Conservation (phyloP, 2,113 vertebrate species). For the Puffinus mauretanicus region DNA sequence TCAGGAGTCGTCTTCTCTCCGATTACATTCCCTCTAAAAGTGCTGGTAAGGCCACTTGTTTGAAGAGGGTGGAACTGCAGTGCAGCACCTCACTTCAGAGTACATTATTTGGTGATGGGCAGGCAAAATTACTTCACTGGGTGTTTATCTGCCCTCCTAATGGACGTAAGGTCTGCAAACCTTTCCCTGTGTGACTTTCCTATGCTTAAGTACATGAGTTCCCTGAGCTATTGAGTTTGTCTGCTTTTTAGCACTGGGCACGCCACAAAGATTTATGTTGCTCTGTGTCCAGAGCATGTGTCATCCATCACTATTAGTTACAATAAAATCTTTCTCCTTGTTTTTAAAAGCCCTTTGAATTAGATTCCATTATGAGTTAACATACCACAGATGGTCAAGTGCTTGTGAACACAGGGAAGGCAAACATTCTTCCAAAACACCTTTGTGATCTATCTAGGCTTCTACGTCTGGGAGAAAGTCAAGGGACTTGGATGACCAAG, state of each 20-base stretch:
- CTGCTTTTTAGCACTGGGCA: slow-evolving; percentile 34
- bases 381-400: slow-evolving; percentile 43
- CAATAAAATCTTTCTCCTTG: slow-evolving; percentile 70
- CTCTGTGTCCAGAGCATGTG: not conserved
- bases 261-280: slow-evolving; percentile 65
- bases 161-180: slow-evolving; percentile 30
- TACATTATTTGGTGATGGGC: not conserved
- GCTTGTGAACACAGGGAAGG: slow-evolving; percentile 26
- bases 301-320: slow-evolving; percentile 71
- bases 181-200: not conserved
- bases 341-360: slow-evolving; percentile 73
- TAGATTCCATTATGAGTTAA: slow-evolving; percentile 70
- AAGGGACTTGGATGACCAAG: not conserved
- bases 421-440: not conserved
- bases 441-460: not conserved
- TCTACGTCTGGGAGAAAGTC: not conserved
- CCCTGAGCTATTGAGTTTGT: slow-evolving; percentile 14
- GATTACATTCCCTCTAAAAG: not conserved
- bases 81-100: not conserved
- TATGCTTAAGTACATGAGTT: not conserved
- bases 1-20: not conserved
- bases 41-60: not conserved
- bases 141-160: slow-evolving; percentile 8
- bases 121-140: slow-evolving; percentile 37
- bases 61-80: not conserved